Evolutionary conservation across 2,113 vertebrate genomes (phyloP), one percentile per base, ranked within the genome.

Genomic region (Syngnathoides biaculeatus): DNA sequence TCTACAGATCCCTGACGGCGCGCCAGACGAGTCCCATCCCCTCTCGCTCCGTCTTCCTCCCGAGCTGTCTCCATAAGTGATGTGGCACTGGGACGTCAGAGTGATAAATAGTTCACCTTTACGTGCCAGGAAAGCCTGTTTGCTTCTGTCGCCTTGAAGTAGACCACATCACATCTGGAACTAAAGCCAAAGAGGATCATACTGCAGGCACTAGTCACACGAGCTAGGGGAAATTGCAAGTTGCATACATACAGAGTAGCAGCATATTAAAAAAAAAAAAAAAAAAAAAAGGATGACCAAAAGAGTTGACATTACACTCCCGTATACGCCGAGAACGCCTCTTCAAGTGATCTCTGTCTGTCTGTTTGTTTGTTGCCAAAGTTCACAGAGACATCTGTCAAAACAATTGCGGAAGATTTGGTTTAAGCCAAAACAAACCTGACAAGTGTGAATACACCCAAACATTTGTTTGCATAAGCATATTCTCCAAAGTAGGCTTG

Each of bases 41-140:
- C 27, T 75, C 80, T 64, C 59, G 63, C 66, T 39, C 73, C 50
- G 73, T 75, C 71, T 74, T 72, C 53, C 17, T 53, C 66, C 63
- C 56, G 13, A 68, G 74, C 64, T 1, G 24, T 82, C 75, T 79
- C 81, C 80, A 83, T 86, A 71, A 67, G 69, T 57, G 58, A 82
- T 64, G 67, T 78, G 78, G 59, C 79, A 79, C 74, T 40, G 22
- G 69, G 56, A 75, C 73, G 79, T 82, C 80, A 81, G 69, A 56
- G 78, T 85, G 85, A 87, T 82, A 75, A 81, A 87, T 79, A 75
- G 79, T 65, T 74, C 57, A 70, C 60, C 75, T 62, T 80, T 79
- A 59, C 64, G 48, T 58, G 75, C 69, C 82, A 85, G 75, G 59
- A 64, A 69, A 77, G 65, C 64, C 57, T 24, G 59, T 65, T 71